Conservation (phyloP, 2,888 invertebrate genomes). For the Minunthozetes semirufus region DNA sequence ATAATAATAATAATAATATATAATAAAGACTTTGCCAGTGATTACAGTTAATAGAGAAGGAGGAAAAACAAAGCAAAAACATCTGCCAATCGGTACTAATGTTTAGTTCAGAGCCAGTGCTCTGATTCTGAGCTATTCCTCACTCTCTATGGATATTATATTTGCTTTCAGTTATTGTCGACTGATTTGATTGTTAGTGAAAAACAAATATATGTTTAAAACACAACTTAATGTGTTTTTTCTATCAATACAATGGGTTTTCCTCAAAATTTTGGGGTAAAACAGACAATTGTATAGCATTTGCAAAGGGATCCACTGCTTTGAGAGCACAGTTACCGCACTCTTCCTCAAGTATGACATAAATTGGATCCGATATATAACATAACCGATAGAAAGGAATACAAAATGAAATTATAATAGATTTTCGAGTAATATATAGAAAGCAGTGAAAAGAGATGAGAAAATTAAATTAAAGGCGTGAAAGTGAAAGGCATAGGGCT, state of each 20-base stretch:
- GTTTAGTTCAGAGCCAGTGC: background rate
- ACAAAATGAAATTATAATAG: background rate
- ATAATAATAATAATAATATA: background rate
- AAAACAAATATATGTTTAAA: constrained; percentile 12
- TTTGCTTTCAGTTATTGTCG: background rate
- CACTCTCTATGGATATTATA: too few species aligned
- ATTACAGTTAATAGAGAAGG: background rate
- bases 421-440: background rate
- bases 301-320: background rate
- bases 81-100: background rate
- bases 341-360: background rate
- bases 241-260: background rate
- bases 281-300: background rate
- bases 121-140: background rate
- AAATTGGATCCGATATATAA: constrained; percentile 7
- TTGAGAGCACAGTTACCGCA: background rate
- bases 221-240: too few species aligned
- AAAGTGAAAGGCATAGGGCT: background rate
- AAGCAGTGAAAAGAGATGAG: background rate
- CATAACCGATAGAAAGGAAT: background rate
- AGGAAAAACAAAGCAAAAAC: constrained; percentile 1
- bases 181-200: background rate
- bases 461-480: constrained; percentile 22
- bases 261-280: background rate
- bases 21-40: background rate